Evolutionary conservation across 2,888 invertebrate genomes (phyloP), one percentile per base, ranked within the genome.

Genomic region (Aproaerema taeniolella): DNA sequence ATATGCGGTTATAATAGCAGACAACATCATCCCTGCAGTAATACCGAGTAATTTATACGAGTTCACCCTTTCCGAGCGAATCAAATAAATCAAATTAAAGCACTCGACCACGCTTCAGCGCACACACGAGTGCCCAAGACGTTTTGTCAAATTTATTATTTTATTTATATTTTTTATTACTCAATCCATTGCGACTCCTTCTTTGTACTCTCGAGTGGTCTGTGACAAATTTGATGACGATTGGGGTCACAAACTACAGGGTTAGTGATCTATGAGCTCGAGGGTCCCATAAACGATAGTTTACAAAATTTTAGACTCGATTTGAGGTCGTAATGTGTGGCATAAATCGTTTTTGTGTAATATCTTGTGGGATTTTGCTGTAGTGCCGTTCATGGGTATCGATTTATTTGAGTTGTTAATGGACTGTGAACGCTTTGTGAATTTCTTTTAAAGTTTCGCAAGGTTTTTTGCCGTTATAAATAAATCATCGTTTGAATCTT

Each of bases 81-180:
- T 72, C 71, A 78, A 80, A 86, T 86, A 86, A 85, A 86, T 86
- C 86, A 86, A 81, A 85, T 81, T 81, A 82, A 76, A 80, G 72
- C 60, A 82, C 77, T 85, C 69, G 62, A 72, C 64, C 68, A 73
- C 82, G 86, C 82, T 78, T 60, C 67, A 57, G 53, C 51, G 71
- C 71, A 55, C 75, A 62, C 67, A 63, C 70, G 75, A 86, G 85
- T 79, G 83, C 78, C 78, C 76, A 86, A 86, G 86, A 86, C 86
- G 85, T 86, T 86, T 86, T 86, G 86, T 86, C 80, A 83, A 83
- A 80, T 82, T 83, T 83, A 83, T 83, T 83, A 85, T 85, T 83
- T 82, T 80, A 83, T 86, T 85, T 80, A 79, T 79, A 62, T 69
- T 77, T 80, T 83, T 85, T 82, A 82, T 83, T 80, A 70, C 67